Evolutionary conservation across 2,888 invertebrate species (phyloP), one percentile per base, ranked within the genome.

Genomic region (Ennomos fuscantarius): DNA sequence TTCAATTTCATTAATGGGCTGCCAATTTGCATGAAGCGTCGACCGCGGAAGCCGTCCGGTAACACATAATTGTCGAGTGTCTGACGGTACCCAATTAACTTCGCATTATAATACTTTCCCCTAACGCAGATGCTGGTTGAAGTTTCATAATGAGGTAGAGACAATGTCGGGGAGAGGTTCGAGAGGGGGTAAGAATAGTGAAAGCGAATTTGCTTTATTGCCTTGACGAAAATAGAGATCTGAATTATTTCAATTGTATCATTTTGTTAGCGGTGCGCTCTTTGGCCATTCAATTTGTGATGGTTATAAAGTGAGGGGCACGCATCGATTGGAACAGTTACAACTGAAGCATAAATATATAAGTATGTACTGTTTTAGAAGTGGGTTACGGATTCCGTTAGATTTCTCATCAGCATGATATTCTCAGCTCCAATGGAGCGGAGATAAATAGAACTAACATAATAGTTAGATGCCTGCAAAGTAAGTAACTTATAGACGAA

Each of bases 31-130:
- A 81, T 81, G 69, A 72, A 70, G 53, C 55, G 70, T 61, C 44
- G 60, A 62, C 64, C 57, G 72, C 70, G 70, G 72, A 70, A 77
- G 71, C 66, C 55, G 64, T 65, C 68, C 42, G 55, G 74, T 73
- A 78, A 70, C 64, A 68, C 67, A 70, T 81, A 82, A 81, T 82
- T 81, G 76, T 69, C 69, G 69, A 74, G 67, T 69, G 73, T 66
- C 69, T 63, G 68, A 65, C 71, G 68, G 62, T 67, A 67, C 70
- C 73, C 78, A 81, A 82, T 83, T 80, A 82, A 76, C 60, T 81
- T 72, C 57, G 68, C 70, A 78, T 81, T 78, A 75, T 70, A 73
- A 74, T 76, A 81, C 84, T 84, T 86, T 84, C 82, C 78, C 78
- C 75, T 73, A 76, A 77, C 74, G 69, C 69, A 70, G 72, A 78